Conservation (phyloP, 1,140 invertebrate genomes). For the Drosophila fuyamai region DNA sequence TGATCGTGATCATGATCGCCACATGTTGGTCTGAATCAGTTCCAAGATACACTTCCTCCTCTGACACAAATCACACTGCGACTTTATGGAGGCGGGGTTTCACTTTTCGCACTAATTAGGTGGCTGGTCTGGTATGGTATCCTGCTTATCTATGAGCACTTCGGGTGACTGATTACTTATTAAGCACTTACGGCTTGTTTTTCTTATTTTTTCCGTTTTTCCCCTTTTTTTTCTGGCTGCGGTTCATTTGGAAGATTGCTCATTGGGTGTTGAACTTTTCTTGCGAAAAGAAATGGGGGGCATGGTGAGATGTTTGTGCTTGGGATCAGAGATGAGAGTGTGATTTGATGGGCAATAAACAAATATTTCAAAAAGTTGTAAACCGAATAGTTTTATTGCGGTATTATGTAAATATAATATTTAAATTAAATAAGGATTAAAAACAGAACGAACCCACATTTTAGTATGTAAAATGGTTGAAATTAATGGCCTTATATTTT, state of each 20-base stretch:
- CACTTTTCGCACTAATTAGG: conserved; percentile 56
- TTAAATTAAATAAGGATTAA: too few relatives aligned
- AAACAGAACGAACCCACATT: too few relatives aligned
- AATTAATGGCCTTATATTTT: too few relatives aligned
- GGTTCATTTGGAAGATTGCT: conserved; percentile 70
- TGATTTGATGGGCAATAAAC: conserved; percentile 3
- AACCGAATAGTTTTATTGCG: too few relatives aligned
- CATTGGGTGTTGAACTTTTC: conserved; percentile 72
- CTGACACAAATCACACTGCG: conserved; percentile 18
- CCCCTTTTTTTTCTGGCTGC: conserved; percentile 12
- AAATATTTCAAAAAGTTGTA: background rate
- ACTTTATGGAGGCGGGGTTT: background rate
- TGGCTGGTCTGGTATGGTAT: conserved; percentile 35
- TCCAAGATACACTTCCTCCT: conserved; percentile 20
- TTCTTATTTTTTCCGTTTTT: background rate
- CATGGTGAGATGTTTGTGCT: background rate
- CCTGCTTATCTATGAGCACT: conserved; percentile 48
- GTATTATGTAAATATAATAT: too few relatives aligned
- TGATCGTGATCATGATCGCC: conserved; percentile 29
- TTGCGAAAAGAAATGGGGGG: conserved; percentile 23
- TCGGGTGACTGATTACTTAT: conserved; percentile 71
- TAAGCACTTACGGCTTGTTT: conserved; percentile 62
- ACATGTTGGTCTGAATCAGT: conserved; percentile 49
- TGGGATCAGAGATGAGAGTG: conserved; percentile 17
- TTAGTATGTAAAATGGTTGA: too few relatives aligned